Conservation (phyloP, 53 echinoderm and acorn worm species). For the Apostichopus leukothele region DNA sequence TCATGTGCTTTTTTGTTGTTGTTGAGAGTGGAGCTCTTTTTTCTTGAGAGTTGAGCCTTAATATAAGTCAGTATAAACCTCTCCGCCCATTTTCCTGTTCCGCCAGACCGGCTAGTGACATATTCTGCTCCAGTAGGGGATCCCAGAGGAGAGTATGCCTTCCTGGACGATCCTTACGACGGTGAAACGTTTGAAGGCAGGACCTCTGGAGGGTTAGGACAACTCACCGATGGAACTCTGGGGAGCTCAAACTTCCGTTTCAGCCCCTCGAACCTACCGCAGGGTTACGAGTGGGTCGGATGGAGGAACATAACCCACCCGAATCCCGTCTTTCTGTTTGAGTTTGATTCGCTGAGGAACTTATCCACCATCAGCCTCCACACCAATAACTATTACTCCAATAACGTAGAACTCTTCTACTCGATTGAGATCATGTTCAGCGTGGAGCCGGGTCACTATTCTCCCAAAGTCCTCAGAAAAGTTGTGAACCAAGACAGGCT, state of each 20-base stretch:
- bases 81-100: neutral
- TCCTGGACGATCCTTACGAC: conserved; percentile 83
- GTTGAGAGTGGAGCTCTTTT: too few relatives aligned
- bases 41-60: too few relatives aligned
- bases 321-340: conserved; percentile 72
- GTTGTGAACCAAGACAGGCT: conserved; percentile 59
- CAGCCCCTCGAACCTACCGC: conserved; percentile 69
- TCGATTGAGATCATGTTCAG: conserved; percentile 71
- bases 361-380: conserved; percentile 77
- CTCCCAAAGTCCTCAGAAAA: conserved; percentile 55
- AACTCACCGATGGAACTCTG: conserved; percentile 82
- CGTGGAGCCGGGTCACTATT: conserved; percentile 73
- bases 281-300: conserved; percentile 89
- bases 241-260: conserved; percentile 81
- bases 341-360: conserved; percentile 87
- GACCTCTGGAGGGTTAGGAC: conserved; percentile 77
- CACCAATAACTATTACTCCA: conserved; percentile 83
- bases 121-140: conserved; percentile 82
- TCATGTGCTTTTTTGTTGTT: too few relatives aligned
- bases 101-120: conserved; percentile 77
- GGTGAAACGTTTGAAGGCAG: conserved; percentile 61
- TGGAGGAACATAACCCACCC: conserved; percentile 75
- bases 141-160: conserved; percentile 61
- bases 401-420: conserved; percentile 77
- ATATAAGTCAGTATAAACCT: too few relatives aligned